phyloP scores from a whole-genome alignment of 2,113 vertebrate genomes.

The Mirza zaza region DNA sequence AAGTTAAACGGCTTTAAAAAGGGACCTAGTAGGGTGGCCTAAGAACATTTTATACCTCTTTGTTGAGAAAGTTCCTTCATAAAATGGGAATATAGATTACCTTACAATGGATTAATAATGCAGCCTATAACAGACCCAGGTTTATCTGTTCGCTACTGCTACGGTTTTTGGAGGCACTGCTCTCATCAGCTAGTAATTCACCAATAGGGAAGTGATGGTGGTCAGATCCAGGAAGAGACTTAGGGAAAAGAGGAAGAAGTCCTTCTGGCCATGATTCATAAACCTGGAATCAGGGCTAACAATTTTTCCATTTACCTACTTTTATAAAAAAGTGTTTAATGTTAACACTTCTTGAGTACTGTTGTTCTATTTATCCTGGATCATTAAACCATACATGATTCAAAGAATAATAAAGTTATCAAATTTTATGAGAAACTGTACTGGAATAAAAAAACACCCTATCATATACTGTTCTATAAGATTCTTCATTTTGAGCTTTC shows the following conservation, averaged over 20 bases:
- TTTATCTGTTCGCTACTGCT: background rate
- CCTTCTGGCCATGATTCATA: background rate
- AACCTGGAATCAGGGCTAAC: background rate
- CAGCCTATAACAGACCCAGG: background rate
- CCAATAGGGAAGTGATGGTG: background rate
- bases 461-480: background rate
- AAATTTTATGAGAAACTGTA: constrained; percentile 5
- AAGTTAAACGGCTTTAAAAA: constrained; percentile 34
- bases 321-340: background rate
- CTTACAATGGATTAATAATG: background rate
- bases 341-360: background rate
- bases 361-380: background rate
- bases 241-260: background rate
- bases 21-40: background rate
- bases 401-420: background rate
- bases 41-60: constrained; percentile 9
- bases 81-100: constrained; percentile 44
- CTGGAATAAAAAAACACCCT: constrained; percentile 39
- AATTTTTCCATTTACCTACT: background rate
- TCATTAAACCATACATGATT: background rate
- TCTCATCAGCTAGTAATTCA: background rate
- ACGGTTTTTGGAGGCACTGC: background rate
- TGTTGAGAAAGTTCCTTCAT: constrained; percentile 8
- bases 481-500: constrained; percentile 32
- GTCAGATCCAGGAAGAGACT: background rate